Conservation (phyloP, 2,888 invertebrate species). For the Matsumyia berberina region DNA sequence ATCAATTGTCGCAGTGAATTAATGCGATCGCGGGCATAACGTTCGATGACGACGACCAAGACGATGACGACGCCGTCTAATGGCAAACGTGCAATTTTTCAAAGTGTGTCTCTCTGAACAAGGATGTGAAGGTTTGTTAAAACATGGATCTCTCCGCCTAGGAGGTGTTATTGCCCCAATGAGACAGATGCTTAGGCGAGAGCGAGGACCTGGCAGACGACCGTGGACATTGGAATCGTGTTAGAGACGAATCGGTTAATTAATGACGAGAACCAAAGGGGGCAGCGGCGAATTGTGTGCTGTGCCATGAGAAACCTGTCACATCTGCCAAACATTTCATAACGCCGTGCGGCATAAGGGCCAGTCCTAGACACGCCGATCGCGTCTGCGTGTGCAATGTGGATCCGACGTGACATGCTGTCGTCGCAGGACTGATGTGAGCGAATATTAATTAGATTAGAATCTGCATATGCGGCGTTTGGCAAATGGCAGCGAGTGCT, state of each 20-base stretch:
- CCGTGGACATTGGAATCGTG: constrained; percentile 71
- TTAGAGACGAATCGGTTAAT: constrained; percentile 73
- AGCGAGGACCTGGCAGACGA: constrained; percentile 2
- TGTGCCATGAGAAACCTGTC: constrained; percentile 68
- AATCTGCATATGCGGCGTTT: constrained; percentile 63
- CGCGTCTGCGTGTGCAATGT: constrained; percentile 67
- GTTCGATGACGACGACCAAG: constrained; percentile 31
- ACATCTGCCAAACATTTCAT: constrained; percentile 74
- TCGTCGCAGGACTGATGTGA: constrained; percentile 57
- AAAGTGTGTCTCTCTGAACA: constrained; percentile 39
- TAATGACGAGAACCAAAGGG: constrained; percentile 57
- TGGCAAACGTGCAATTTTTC: constrained; percentile 27
- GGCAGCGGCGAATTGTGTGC: constrained; percentile 59
- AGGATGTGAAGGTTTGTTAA: constrained; percentile 49
- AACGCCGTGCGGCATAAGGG: constrained; percentile 50
- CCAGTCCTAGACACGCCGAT: constrained; percentile 49
- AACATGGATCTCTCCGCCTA: constrained; percentile 47
- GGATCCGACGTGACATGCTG: constrained; percentile 63
- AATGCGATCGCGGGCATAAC: constrained; percentile 65
- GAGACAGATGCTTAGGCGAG: constrained; percentile 22
- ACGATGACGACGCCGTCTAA: constrained; percentile 24
- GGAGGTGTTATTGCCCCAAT: constrained; percentile 47
- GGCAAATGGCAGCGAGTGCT: background rate
- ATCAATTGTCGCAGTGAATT: constrained; percentile 75
- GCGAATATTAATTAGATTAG: constrained; percentile 74